Evolutionary conservation across 2,888 invertebrate genomes (phyloP).

Genomic region (Cosmorhoe ocellata): DNA sequence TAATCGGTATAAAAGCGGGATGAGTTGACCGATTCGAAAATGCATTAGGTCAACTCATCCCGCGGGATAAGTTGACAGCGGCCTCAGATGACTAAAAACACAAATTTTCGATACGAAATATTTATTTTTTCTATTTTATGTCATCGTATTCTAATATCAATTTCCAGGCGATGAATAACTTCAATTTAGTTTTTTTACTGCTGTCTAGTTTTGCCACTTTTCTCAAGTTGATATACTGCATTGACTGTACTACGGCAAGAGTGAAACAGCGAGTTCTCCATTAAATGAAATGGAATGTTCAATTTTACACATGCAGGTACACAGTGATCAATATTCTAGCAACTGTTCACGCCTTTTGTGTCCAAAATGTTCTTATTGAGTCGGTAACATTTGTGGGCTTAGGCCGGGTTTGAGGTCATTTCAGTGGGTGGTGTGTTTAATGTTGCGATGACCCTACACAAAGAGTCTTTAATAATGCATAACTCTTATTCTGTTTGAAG

Average conservation of each 20-base stretch:
- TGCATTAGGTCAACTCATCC: too few species aligned
- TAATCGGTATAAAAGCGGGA: too few species aligned
- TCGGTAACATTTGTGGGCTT: slow-evolving; percentile 22
- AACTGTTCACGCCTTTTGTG: slow-evolving; percentile 34
- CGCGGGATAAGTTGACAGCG: too few species aligned
- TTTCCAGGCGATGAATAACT: too few species aligned
- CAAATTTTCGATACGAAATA: too few species aligned
- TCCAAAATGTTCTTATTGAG: slow-evolving; percentile 35
- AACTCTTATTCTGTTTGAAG: background rate
- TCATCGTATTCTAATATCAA: too few species aligned
- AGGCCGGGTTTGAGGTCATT: background rate
- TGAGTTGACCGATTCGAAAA: too few species aligned
- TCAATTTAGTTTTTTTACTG: too few species aligned
- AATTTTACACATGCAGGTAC: slow-evolving; percentile 48
- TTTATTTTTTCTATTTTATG: too few species aligned
- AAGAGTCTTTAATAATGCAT: slow-evolving; percentile 1
- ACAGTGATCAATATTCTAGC: slow-evolving; percentile 46
- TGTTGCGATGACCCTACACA: slow-evolving; percentile 9
- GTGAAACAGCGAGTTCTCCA: slow-evolving; percentile 39
- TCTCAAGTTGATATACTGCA: slow-evolving; percentile 8
- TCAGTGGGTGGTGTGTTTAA: slow-evolving; percentile 10
- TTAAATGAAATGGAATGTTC: slow-evolving; percentile 46
- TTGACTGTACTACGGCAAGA: slow-evolving; percentile 11
- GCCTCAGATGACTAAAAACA: too few species aligned
- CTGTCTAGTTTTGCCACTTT: too few species aligned